Evolutionary conservation across 2,797 vertebrate genomes (phyloP).

Genomic region (Phaenicophaeus curvirostris): DNA sequence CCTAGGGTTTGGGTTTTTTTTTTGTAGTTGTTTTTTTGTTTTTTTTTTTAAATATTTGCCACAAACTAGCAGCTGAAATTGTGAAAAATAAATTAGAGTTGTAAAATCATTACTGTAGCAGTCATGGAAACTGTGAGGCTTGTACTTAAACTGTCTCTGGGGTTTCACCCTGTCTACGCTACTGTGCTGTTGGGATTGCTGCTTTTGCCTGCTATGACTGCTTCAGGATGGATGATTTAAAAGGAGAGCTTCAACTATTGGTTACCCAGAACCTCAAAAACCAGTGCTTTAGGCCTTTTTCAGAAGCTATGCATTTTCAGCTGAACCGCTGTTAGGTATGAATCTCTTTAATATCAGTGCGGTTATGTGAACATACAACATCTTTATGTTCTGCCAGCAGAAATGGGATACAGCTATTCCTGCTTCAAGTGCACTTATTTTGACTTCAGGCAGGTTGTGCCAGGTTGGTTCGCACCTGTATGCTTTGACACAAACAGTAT

Average conservation of each 20-base stretch:
- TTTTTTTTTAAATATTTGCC: background rate
- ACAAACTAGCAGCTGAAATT: constrained; percentile 8
- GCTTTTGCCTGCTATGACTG: background rate
- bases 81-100: constrained; percentile 19
- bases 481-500: background rate
- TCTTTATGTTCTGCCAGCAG: background rate
- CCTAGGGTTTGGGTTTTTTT: background rate
- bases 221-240: background rate
- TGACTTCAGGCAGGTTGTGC: background rate
- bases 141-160: background rate
- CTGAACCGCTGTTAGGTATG: background rate
- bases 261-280: background rate
- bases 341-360: background rate
- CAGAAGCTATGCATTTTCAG: background rate
- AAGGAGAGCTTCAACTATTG: background rate
- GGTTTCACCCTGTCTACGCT: background rate
- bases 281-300: background rate
- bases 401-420: background rate
- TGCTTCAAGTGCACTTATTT: background rate
- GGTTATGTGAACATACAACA: background rate
- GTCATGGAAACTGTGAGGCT: constrained; percentile 39
- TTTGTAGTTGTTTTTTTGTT: too few species aligned
- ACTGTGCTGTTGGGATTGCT: background rate
- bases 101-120: constrained; percentile 29
- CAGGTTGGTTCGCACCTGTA: background rate